Evolutionary conservation across 2,797 vertebrate species (phyloP), one percentile per base, ranked within the genome.

Genomic region (Ciconia nigra): DNA sequence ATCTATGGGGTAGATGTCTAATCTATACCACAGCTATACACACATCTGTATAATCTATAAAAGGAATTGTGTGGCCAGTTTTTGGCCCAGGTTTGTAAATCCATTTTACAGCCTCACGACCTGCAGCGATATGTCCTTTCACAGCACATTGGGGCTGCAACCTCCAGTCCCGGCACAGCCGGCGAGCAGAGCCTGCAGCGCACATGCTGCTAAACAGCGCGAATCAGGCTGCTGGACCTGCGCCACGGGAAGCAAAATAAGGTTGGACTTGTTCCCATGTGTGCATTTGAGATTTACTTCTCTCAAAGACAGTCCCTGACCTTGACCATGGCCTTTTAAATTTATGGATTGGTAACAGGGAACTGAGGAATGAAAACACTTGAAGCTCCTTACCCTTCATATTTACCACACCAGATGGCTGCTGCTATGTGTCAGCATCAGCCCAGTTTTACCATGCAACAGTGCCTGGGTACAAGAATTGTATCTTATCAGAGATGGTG

Each of bases 301-400:
- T 79, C 70, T 66, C 85, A 84, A 85, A 96, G 92, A 90, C 66
- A 73, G 90, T 58, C 80, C 28, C 62, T 90, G 89, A 95, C 90
- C 87, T 96, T 96, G 90, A 87, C 79, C 20, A 1, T 52, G 84
- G 78, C 87, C 90, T 94, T 74, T 78, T 41, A 81, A 80, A 91
- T 92, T 97, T 94, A 95, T 72, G 84, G 78, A 65, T 59, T 72
- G 67, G 86, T 89, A 91, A 92, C 35, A 87, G 47, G 42, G 87
- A 95, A 76, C 72, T n/a, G 79, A 91, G 86, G 74, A 96, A 95
- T 87, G 57, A 88, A 96, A 95, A 89, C 54, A 78, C 69, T 93
- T 74, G 25, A 96, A 96, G 51, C 55, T 96, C 69, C 46, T 94
- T 58, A 62, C 22, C 58, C 66, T 74, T 83, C n/a, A 8, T 37